A percentile compares a stretch with the other conserved stretches of the same genome.
Evolutionary conservation across 2,797 vertebrate species (phyloP).

Genomic region (Sebastes aleutianus): DNA sequence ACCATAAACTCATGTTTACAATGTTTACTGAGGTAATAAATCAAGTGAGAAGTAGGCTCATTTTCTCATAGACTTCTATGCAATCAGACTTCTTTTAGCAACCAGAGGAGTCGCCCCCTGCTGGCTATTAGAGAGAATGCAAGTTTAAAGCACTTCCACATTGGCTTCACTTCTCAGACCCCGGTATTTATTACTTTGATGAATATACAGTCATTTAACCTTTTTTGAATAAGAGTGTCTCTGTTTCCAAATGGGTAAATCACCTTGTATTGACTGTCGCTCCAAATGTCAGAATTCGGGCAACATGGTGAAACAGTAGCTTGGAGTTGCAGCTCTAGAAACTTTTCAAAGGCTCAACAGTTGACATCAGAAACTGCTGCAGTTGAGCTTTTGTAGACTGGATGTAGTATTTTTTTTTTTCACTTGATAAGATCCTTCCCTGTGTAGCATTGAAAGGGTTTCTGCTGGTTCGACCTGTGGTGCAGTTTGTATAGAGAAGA

Average conservation of each 20-base stretch:
- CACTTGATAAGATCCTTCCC: slow-evolving; percentile 29
- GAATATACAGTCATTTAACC: background rate
- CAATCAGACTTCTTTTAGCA: too few species aligned
- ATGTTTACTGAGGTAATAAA: too few species aligned
- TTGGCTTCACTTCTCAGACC: too few species aligned
- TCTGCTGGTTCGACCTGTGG: slow-evolving; percentile 13
- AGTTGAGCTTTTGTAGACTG: slow-evolving; percentile 6
- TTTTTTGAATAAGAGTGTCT: background rate
- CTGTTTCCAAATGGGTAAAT: background rate
- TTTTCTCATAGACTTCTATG: too few species aligned
- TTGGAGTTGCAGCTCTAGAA: slow-evolving; percentile 5
- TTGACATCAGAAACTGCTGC: slow-evolving; percentile 6
- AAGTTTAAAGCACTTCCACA: too few species aligned
- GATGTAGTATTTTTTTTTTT: background rate
- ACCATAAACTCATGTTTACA: too few species aligned
- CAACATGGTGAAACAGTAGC: background rate
- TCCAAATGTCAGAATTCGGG: slow-evolving; percentile 6
- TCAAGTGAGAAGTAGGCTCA: too few species aligned
- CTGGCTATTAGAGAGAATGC: too few species aligned
- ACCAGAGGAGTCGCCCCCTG: too few species aligned
- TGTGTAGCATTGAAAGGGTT: background rate
- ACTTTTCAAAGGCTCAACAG: slow-evolving; percentile 18
- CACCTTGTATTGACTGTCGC: background rate
- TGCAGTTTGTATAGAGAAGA: slow-evolving; percentile 4
- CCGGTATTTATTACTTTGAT: background rate